A percentile compares a stretch with the other conserved stretches of the same genome.
phyloP scores from a whole-genome alignment of 2,113 vertebrate species.

The Zingel zingel region DNA sequence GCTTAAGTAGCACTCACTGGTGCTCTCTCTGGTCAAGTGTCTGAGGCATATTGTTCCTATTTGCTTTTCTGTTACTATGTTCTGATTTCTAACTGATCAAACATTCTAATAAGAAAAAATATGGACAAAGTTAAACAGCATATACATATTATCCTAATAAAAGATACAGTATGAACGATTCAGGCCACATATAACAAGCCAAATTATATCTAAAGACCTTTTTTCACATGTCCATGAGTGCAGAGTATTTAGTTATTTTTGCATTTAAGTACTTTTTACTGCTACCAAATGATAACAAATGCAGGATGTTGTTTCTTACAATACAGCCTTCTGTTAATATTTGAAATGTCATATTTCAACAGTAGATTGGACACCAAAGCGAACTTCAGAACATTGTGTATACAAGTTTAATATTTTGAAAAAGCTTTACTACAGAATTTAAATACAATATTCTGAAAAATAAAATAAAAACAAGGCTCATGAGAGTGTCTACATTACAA shows the following conservation, averaged over 20 bases:
- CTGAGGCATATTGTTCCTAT: background rate
- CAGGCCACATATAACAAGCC: background rate
- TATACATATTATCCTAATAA: background rate
- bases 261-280: background rate
- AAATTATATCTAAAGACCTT: background rate
- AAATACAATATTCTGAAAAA: slow-evolving; percentile 74
- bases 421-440: slow-evolving; percentile 75
- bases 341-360: background rate
- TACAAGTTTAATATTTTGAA: slow-evolving; percentile 71
- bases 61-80: background rate
- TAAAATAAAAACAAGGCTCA: slow-evolving; percentile 36
- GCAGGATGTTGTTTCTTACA: background rate
- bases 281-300: background rate
- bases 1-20: background rate
- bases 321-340: background rate
- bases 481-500: slow-evolving; percentile 65
- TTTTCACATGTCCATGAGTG: background rate
- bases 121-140: background rate
- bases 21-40: background rate
- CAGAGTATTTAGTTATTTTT: background rate
- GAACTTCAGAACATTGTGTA: slow-evolving; percentile 11
- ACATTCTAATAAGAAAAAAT: background rate
- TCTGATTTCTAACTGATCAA: background rate
- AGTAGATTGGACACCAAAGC: background rate
- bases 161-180: background rate